phyloP scores from a whole-genome alignment of 2,113 vertebrate species.

The Oryctolagus cuniculus region mOryCun1.1 NC_091445.1:22022001-22022500 shows the following conservation, averaged over 20 bases:
- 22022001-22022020: neutral
- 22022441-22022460: conserved; percentile 34
- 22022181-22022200: neutral
- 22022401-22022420: neutral
- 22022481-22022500: conserved; percentile 13
- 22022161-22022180: conserved; percentile 38
- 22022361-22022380: neutral
- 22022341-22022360: neutral
- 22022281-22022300: neutral
- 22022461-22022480: neutral
- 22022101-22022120: neutral
- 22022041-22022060: neutral
- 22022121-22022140: neutral
- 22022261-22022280: conserved; percentile 43
- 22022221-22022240: conserved; percentile 41
- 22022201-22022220: neutral
- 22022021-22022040: neutral
- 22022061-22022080: neutral
- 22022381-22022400: conserved; percentile 20
- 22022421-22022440: neutral
- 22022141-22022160: neutral
- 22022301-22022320: neutral
- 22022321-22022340: conserved; percentile 7
- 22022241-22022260: conserved; percentile 43
- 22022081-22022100: neutral